Conservation (phyloP, 2,797 vertebrate species). For the Poecilia gillii region DNA sequence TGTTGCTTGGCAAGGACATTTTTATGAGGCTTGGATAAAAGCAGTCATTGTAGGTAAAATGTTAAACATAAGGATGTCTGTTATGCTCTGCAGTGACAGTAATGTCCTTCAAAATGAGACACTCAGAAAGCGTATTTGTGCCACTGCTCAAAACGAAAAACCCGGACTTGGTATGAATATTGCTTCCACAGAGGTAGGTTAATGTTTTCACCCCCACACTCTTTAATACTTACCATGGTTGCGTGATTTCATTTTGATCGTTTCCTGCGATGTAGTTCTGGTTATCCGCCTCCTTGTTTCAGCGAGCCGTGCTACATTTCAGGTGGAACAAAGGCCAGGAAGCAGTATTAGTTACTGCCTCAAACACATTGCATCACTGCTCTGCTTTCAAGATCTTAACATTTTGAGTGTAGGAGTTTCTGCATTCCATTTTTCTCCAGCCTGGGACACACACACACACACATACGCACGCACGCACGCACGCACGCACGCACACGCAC, state of each 20-base stretch:
- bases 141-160: constrained; percentile 3
- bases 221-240: constrained; percentile 27
- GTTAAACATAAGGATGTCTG: neutral
- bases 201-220: constrained; percentile 30
- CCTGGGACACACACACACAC: constrained; percentile 18
- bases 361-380: constrained; percentile 38
- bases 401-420: constrained; percentile 47
- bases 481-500: constrained; percentile 15
- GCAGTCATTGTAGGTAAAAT: neutral
- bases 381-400: constrained; percentile 53
- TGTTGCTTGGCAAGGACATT: neutral
- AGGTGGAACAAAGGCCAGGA: constrained; percentile 21
- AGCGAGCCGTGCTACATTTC: constrained; percentile 31
- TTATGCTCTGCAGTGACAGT: neutral
- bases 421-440: constrained; percentile 47
- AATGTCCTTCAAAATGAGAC: constrained; percentile 43
- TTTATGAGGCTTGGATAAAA: neutral
- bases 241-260: constrained; percentile 30
- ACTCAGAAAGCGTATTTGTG: constrained; percentile 17
- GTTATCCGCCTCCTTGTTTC: constrained; percentile 23
- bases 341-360: constrained; percentile 23
- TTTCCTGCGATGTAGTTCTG: constrained; percentile 32
- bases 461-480: constrained; percentile 11
- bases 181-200: constrained; percentile 37
- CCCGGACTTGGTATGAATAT: constrained; percentile 14